Evolutionary conservation across 2,797 vertebrate species (phyloP), one percentile per base, ranked within the genome.

Genomic region (Molossus alvarezi): DNA sequence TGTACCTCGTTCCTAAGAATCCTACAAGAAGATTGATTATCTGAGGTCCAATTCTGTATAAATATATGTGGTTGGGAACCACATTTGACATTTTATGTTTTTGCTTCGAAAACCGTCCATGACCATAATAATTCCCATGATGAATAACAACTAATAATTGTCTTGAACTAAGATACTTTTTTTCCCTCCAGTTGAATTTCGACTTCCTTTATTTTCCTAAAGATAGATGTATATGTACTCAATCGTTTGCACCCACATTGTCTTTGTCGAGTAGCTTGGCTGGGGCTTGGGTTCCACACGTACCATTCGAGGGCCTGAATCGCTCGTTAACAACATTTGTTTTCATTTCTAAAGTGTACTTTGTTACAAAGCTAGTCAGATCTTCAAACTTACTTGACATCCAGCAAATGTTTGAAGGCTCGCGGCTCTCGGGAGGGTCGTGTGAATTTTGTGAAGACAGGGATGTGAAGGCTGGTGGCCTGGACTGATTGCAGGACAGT

Each of bases 31-130:
- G 71, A 55, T 29, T 55, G 27, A 6, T 75, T 90, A 20, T 69
- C 58, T 48, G 41, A 76, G 41, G 17, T 91, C 89, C 90, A 20
- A 72, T 69, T 96, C 64, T 85, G 7, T 85, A 10, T 90, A 77
- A 65, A 45, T 79, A 23, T 17, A 37, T 8, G 3, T 45, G 48
- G 10, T n/a, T 57, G 29, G 67, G 67, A 81, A 76, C 14, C 5
- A 6, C 27, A 51, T 53, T 84, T 93, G 60, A 29, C 62, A 53
- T 93, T 86, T 67, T 76, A 64, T 71, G 37, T 23, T 80, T 87
- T 85, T 79, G 55, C 85, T 87, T 96, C 21, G 9, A 20, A 77
- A 83, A 60, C 76, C 83, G 6, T 60, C 58, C n/a, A 41, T 88
- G 85, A n/a, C 53, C 72, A 6, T 29, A 55, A 75, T 79, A 62